Conservation (phyloP, 2,113 vertebrate genomes). For the Bos taurus region ARS-UCD2.0 NC_037333.1:114671501-114672000, state of each 20-base stretch:
- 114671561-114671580: background rate
- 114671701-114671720: rapidly evolving
- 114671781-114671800: background rate
- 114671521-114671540: background rate
- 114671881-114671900: rapidly evolving
- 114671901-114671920: rapidly evolving
- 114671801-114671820: rapidly evolving
- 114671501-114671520: background rate
- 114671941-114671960: background rate
- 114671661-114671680: rapidly evolving
- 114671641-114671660: rapidly evolving
- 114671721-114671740: rapidly evolving
- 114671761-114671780: background rate
- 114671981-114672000: rapidly evolving
- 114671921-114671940: rapidly evolving
- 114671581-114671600: rapidly evolving
- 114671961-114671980: rapidly evolving
- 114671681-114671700: rapidly evolving
- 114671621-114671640: rapidly evolving
- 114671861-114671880: rapidly evolving
- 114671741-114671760: background rate
- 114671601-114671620: rapidly evolving
- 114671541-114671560: background rate
- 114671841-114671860: rapidly evolving
- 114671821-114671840: rapidly evolving